Evolutionary conservation across 2,888 invertebrate genomes (phyloP).

Genomic region (Rhagonycha fulva): DNA sequence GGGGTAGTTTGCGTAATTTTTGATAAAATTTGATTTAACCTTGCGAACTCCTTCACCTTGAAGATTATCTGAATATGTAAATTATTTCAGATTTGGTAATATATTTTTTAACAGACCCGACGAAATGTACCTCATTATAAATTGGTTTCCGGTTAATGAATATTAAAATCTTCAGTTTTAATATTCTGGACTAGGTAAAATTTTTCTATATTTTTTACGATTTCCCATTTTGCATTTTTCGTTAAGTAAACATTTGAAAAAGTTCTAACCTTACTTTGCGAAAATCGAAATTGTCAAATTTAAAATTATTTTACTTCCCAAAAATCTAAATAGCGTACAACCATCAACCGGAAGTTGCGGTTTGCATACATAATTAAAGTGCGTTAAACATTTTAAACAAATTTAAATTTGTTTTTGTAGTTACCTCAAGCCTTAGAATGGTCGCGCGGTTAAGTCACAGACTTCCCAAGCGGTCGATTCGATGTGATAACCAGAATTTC

Average conservation of each 20-base stretch:
- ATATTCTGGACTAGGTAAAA: not conserved
- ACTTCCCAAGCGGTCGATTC: too few relatives aligned
- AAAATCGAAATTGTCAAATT: not conserved
- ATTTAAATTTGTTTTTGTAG: not conserved
- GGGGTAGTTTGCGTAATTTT: not conserved
- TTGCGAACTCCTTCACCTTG: constrained; percentile 32
- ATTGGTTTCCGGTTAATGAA: not conserved
- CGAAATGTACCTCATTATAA: not conserved
- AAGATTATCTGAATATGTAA: constrained; percentile 12
- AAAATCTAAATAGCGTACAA: not conserved
- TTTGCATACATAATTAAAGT: not conserved
- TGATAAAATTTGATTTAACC: constrained; percentile 28
- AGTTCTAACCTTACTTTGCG: not conserved
- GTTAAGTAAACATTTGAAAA: not conserved
- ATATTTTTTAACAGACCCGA: constrained; percentile 4
- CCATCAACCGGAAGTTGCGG: not conserved
- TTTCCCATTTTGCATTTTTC: not conserved
- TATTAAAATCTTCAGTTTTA: not conserved
- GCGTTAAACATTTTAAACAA: not conserved
- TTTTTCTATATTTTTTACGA: not conserved
- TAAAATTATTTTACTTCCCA: not conserved
- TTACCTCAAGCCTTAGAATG: not conserved
- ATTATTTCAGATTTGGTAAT: constrained; percentile 26
- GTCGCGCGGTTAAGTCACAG: not conserved
- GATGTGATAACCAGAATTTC: too few relatives aligned